Evolutionary conservation across 2,113 vertebrate species (phyloP).

Genomic region (Pollachius pollachius): DNA sequence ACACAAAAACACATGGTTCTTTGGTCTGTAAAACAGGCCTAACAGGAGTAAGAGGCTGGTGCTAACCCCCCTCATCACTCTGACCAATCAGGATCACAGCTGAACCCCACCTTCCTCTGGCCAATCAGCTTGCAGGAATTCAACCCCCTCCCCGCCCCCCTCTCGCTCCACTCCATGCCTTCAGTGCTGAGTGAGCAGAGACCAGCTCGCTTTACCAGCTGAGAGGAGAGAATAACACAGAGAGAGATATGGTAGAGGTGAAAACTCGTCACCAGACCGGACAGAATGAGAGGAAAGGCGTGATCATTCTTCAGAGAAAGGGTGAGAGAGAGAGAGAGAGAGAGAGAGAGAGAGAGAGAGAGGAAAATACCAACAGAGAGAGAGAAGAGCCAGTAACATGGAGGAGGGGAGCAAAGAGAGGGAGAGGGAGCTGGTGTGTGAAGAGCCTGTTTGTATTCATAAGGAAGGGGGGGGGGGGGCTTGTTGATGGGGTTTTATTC

Average conservation of each 20-base stretch:
- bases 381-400: constrained; percentile 22
- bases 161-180: constrained; percentile 51
- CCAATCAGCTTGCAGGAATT: constrained; percentile 39
- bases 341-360: constrained; percentile 31
- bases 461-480: constrained; percentile 48
- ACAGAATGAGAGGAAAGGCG: constrained; percentile 26
- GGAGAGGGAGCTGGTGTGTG: constrained; percentile 38
- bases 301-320: constrained; percentile 4
- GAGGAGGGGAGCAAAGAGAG: constrained; percentile 25
- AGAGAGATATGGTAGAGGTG: constrained; percentile 25
- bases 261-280: constrained; percentile 22
- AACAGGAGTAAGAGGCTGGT: constrained; percentile 60
- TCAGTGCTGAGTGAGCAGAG: constrained; percentile 77
- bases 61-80: neutral
- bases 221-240: constrained; percentile 60
- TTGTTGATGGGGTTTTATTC: constrained; percentile 59
- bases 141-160: neutral
- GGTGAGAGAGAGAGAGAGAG: constrained; percentile 24
- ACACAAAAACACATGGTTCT: constrained; percentile 17
- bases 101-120: constrained; percentile 38
- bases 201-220: constrained; percentile 72
- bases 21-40: constrained; percentile 52
- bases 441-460: constrained; percentile 64
- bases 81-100: constrained; percentile 56
- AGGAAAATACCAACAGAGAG: constrained; percentile 30